Conservation (phyloP, 1,140 invertebrate genomes). For the Muscidifurax raptorellus region DNA sequence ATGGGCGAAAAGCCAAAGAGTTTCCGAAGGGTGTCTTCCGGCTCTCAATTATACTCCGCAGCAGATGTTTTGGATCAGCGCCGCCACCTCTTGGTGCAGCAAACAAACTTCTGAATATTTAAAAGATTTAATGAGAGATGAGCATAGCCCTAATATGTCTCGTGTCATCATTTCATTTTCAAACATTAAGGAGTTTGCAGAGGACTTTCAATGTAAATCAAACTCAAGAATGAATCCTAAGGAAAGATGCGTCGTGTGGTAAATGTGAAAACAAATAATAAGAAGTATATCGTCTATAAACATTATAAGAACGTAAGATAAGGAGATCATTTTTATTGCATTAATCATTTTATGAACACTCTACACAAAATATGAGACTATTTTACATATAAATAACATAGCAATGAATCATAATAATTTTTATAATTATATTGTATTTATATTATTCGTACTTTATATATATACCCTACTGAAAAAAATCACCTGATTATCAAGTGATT, state of each 20-base stretch:
- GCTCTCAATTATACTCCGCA: slow-evolving; percentile 74
- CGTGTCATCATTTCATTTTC: slow-evolving; percentile 91
- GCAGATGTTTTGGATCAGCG: slow-evolving; percentile 82
- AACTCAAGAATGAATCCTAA: slow-evolving; percentile 91
- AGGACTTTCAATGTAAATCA: slow-evolving; percentile 89
- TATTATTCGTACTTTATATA: too few relatives aligned
- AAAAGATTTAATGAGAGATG: slow-evolving; percentile 78
- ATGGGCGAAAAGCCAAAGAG: slow-evolving; percentile 61
- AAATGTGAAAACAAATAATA: not conserved
- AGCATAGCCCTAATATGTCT: slow-evolving; percentile 87
- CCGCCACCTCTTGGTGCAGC: slow-evolving; percentile 77
- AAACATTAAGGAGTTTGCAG: slow-evolving; percentile 91
- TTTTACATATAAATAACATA: too few relatives aligned
- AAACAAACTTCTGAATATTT: slow-evolving; percentile 74
- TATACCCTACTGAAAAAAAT: too few relatives aligned
- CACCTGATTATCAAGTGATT: too few relatives aligned
- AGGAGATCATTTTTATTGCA: too few relatives aligned
- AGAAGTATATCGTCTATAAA: not conserved
- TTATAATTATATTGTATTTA: too few relatives aligned
- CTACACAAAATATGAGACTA: too few relatives aligned
- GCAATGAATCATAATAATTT: too few relatives aligned
- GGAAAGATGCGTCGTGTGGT: slow-evolving; percentile 91
- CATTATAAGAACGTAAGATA: too few relatives aligned
- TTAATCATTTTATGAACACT: too few relatives aligned
- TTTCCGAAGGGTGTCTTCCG: slow-evolving; percentile 69